A percentile compares a stretch with the other conserved stretches of the same genome.
phyloP scores from a whole-genome alignment of 1,140 invertebrate species.

The Acromyrmex echinatior region DNA sequence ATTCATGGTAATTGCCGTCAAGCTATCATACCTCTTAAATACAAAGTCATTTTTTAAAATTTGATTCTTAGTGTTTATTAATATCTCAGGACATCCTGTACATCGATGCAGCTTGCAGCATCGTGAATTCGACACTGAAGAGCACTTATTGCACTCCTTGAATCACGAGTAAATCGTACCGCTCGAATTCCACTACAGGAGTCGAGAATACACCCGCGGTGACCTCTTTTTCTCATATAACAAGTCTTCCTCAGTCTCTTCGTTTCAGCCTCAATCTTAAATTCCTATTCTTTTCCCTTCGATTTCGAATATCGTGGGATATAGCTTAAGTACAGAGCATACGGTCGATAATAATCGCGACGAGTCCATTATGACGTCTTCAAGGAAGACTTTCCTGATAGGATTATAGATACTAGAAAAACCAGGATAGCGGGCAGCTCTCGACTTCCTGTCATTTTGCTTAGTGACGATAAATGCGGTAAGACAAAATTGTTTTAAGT shows the following conservation, averaged over 20 bases:
- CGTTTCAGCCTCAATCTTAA: neutral
- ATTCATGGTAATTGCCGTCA: too few species aligned
- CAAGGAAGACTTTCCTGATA: constrained; percentile 62
- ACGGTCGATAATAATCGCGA: constrained; percentile 71
- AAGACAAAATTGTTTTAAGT: constrained; percentile 28
- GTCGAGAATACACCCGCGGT: constrained; percentile 33
- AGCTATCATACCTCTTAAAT: too few species aligned
- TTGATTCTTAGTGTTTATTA: constrained; percentile 27
- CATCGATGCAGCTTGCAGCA: constrained; percentile 44
- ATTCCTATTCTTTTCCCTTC: neutral
- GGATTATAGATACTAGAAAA: constrained; percentile 62
- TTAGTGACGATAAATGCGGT: constrained; percentile 3
- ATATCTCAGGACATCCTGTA: constrained; percentile 41
- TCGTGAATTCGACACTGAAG: constrained; percentile 73
- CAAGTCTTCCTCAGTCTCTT: neutral
- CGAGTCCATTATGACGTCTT: constrained; percentile 74
- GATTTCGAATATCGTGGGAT: constrained; percentile 35
- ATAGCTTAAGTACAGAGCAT: constrained; percentile 48
- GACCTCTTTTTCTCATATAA: constrained; percentile 24
- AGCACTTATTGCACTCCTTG: constrained; percentile 73
- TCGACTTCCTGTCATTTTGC: constrained; percentile 53
- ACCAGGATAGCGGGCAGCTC: neutral
- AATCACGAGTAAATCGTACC: constrained; percentile 61
- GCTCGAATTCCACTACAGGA: constrained; percentile 61
- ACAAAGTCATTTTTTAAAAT: neutral